Evolutionary conservation across 2,888 invertebrate species (phyloP), one percentile per base, ranked within the genome.

Genomic region (Allophyes oxyacanthae): DNA sequence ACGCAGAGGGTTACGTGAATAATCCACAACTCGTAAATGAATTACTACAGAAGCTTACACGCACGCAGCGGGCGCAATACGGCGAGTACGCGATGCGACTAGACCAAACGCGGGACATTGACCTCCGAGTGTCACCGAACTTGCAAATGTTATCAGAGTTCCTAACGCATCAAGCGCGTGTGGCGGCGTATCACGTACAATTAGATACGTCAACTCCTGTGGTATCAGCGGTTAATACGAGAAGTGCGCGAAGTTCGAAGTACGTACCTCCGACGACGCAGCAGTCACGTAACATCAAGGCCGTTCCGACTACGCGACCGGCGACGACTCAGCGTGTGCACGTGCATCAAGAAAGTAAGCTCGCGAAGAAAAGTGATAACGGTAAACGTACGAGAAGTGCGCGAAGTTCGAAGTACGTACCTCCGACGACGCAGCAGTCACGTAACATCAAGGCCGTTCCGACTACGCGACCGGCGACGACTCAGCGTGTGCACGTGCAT

Each of bases 21-120:
- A 44, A 44, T 20, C 44, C 44, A 1, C 44, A 44, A 9, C 1
- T 44, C 6, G 13, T n/a, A 6, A 5, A 33, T 7, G 44, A 44
- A 20, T 1, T 44, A 6, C 20, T 44, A 4, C 8, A 9, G 4
- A 44, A 44, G 11, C n/a, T 44, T 2, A 44, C 44, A 3, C 44
- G 33, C n/a, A n/a, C n/a, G n/a, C n/a, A n/a, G n/a, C n/a, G n/a
- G 4, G 33, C 30, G 1, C 44, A 44, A 8, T 44, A 44, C 33
- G 44, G 44, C n/a, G 33, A 44, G 4, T 44, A 14, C 20, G 44
- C 13, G 4, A 33, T 44, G 33, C 10, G n/a, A 2, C 1, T 32
- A 15, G n/a, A 32, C 26, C 2, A 25, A 0, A n/a, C 30, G 2
- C 13, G 20, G 0, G n/a, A 6, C 1, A 6, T 6, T 4, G 44